Evolutionary conservation across 2,113 vertebrate genomes (phyloP).

Genomic region (Caloenas nicobarica): DNA sequence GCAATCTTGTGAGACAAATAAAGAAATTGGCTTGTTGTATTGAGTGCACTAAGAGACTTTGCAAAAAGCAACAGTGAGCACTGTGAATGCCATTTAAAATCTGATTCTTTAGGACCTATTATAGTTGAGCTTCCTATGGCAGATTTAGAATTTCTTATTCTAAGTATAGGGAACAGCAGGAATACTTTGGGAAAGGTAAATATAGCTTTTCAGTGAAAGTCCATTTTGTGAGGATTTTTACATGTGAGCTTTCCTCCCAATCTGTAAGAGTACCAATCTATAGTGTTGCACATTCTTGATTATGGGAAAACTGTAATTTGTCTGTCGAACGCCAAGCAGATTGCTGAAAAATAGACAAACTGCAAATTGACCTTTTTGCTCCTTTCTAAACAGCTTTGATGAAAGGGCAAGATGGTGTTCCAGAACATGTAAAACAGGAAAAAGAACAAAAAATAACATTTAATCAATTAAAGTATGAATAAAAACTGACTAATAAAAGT

Average conservation of each 20-base stretch:
- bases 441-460: neutral
- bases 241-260: neutral
- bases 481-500: neutral
- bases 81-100: neutral
- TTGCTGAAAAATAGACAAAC: neutral
- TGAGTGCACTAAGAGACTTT: neutral
- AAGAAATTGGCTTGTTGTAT: neutral
- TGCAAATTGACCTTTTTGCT: neutral
- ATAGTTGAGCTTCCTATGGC: neutral
- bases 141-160: neutral
- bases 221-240: neutral
- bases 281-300: neutral
- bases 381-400: neutral
- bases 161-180: neutral
- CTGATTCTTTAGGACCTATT: neutral
- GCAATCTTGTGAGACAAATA: neutral
- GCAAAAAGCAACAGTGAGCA: accelerated
- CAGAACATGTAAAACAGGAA: neutral
- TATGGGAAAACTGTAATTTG: neutral
- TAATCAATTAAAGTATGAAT: neutral
- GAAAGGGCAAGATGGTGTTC: neutral
- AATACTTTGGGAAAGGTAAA: neutral
- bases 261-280: neutral
- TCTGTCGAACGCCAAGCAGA: neutral
- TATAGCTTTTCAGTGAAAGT: neutral